Conservation (phyloP, 2,888 invertebrate genomes). For the Nasonia oneida region DNA sequence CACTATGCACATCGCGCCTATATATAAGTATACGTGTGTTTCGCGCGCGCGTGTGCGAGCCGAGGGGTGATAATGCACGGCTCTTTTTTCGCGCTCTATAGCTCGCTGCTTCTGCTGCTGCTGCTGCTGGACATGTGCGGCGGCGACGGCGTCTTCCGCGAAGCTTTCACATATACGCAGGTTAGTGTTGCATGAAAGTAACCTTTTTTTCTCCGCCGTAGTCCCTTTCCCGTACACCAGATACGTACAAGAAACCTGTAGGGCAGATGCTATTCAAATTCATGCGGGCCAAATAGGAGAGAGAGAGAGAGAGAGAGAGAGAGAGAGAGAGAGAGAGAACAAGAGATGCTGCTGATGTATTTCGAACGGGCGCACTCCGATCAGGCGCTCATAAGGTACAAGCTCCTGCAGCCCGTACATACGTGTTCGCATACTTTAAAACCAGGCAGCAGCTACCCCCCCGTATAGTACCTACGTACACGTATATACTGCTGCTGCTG, state of each 20-base stretch:
- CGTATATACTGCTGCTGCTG: background rate
- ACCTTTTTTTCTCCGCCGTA: background rate
- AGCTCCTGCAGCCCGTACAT: background rate
- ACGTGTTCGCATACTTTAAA: slow-evolving; percentile 26
- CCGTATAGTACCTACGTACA: background rate
- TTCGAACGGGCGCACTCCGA: slow-evolving; percentile 17
- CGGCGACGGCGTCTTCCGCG: background rate
- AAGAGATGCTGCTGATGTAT: background rate
- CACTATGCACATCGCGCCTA: slow-evolving; percentile 24
- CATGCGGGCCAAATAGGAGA: slow-evolving; percentile 26
- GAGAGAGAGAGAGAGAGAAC: background rate
- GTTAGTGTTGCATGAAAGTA: background rate
- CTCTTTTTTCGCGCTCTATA: background rate
- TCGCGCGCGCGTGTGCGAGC: background rate
- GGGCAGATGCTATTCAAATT: slow-evolving; percentile 31
- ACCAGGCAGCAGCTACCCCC: background rate
- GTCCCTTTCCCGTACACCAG: background rate
- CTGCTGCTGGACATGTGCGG: background rate
- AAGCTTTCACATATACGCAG: background rate
- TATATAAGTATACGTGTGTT: background rate
- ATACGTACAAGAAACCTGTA: slow-evolving; percentile 24
- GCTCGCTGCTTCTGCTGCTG: background rate
- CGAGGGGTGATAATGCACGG: slow-evolving; percentile 2
- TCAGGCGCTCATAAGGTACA: slow-evolving; percentile 39
- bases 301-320: background rate